Conservation (phyloP, 1,140 invertebrate genomes). For the Lamellibrachia luymesi region DNA sequence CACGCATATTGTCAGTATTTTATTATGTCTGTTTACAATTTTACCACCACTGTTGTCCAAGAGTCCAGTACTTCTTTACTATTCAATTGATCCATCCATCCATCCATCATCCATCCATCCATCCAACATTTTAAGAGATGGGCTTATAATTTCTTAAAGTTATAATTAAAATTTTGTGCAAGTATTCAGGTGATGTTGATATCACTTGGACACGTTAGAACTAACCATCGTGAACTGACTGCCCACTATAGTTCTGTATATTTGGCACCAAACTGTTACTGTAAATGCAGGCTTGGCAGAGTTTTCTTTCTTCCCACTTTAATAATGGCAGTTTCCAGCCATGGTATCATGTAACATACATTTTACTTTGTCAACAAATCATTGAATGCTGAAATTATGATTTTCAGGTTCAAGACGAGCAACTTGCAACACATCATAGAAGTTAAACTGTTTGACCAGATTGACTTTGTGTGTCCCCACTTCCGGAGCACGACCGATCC, state of each 20-base stretch:
- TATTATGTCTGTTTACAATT: neutral
- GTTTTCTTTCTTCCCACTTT: neutral
- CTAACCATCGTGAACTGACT: neutral
- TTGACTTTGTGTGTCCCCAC: conserved; percentile 27
- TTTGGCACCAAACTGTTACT: too few species aligned
- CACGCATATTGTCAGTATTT: neutral
- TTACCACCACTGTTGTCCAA: neutral
- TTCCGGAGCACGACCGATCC: neutral
- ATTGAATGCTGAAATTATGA: neutral
- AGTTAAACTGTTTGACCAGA: conserved; percentile 23
- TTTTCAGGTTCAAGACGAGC: conserved; percentile 28
- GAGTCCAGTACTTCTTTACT: neutral
- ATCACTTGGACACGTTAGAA: neutral
- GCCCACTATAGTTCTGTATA: too few species aligned
- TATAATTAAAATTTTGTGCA: neutral
- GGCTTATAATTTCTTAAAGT: too few species aligned
- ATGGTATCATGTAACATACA: neutral
- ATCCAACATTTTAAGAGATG: too few species aligned
- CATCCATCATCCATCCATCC: too few species aligned
- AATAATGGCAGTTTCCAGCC: neutral
- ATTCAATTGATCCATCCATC: neutral
- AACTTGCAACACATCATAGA: conserved; percentile 23
- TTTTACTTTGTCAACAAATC: neutral
- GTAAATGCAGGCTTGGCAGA: neutral
- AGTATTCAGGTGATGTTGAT: neutral